A percentile compares a stretch with the other conserved stretches of the same genome.
phyloP scores from a whole-genome alignment of 2,797 vertebrate species.

The Acanthurus leucopareius region DNA sequence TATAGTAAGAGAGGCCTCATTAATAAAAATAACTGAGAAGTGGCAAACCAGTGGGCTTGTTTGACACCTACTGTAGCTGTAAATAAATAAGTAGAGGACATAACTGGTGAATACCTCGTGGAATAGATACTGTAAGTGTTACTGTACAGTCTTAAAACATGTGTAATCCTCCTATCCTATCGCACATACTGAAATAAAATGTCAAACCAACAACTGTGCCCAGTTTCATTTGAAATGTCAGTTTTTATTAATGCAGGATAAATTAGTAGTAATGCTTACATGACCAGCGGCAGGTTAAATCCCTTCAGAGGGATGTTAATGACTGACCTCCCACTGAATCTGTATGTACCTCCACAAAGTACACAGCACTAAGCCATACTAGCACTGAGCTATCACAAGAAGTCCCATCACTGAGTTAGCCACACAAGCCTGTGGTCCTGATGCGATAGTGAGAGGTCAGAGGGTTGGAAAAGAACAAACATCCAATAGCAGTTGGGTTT shows the following conservation, averaged over 20 bases:
- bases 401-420: slow-evolving; percentile 10
- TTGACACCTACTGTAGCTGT: no score
- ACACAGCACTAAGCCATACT: slow-evolving; percentile 38
- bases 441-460: slow-evolving; percentile 20
- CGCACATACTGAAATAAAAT: slow-evolving; percentile 10
- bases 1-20: slow-evolving; percentile 22
- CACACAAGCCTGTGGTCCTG: slow-evolving; percentile 20
- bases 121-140: background rate
- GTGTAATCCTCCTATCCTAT: background rate
- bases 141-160: no score
- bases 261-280: slow-evolving; percentile 74
- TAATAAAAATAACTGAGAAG: background rate
- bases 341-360: slow-evolving; percentile 52
- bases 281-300: slow-evolving; percentile 40
- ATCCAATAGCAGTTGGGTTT: slow-evolving; percentile 1
- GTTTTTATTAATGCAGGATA: slow-evolving; percentile 76
- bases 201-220: background rate
- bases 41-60: background rate
- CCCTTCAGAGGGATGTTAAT: slow-evolving; percentile 40
- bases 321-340: slow-evolving; percentile 55
- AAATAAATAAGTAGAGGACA: background rate
- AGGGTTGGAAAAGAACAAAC: slow-evolving; percentile 24
- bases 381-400: slow-evolving; percentile 21
- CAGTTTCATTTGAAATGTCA: slow-evolving; percentile 66
- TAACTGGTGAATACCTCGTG: background rate